phyloP scores from a whole-genome alignment of 23 tunicate genomes.

The Botrylloides violaceus region DNA sequence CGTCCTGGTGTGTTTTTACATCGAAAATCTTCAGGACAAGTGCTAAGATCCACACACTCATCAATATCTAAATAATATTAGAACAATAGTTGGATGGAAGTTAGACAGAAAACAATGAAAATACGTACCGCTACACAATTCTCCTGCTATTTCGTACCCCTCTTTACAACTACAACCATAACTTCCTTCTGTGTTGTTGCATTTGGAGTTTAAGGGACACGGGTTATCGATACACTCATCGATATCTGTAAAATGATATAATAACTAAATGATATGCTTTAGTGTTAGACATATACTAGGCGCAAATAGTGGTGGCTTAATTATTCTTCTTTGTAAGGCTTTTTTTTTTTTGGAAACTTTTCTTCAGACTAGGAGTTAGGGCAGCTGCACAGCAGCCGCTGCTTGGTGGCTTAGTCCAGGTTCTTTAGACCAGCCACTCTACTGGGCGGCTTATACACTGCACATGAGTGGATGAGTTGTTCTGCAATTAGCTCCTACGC shows the following conservation, averaged over 20 bases:
- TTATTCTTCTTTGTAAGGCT: too few relatives aligned
- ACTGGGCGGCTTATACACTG: too few relatives aligned
- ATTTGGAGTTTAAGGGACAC: conserved; percentile 20
- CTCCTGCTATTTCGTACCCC: conserved; percentile 24
- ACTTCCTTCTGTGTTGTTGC: conserved; percentile 30
- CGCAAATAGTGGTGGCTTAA: too few relatives aligned
- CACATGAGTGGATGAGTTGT: too few relatives aligned
- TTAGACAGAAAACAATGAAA: background rate
- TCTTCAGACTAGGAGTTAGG: too few relatives aligned
- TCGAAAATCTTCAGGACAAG: background rate
- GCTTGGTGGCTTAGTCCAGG: too few relatives aligned
- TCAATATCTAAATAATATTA: background rate
- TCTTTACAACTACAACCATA: conserved; percentile 26
- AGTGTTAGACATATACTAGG: background rate
- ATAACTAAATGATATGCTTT: background rate
- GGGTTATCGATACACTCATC: conserved; percentile 25
- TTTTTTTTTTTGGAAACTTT: too few relatives aligned
- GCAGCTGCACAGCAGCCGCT: too few relatives aligned
- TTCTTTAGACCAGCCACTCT: too few relatives aligned
- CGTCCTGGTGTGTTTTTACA: conserved; percentile 29
- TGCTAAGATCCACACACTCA: background rate
- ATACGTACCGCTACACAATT: background rate
- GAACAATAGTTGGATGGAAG: background rate
- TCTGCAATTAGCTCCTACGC: too few relatives aligned
- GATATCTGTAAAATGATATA: conserved; percentile 27